Evolutionary conservation across 2,113 vertebrate genomes (phyloP).

Genomic region (Ailurus styani): DNA sequence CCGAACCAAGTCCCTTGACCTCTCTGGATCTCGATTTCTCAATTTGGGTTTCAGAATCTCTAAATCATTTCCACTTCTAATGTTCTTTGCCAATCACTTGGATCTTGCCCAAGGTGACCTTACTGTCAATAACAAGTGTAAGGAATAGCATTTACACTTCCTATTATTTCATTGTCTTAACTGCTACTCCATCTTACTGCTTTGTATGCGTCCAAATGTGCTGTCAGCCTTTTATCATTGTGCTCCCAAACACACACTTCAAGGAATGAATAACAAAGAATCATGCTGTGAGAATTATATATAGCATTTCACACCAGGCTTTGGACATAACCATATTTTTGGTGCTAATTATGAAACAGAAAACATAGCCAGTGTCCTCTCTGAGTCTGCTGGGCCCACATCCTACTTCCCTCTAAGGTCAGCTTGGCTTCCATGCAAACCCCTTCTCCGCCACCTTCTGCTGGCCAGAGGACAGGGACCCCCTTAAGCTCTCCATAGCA

Average conservation of each 20-base stretch:
- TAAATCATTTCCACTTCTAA: neutral
- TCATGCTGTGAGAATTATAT: slow-evolving; percentile 16
- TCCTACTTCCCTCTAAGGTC: neutral
- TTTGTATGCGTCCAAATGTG: neutral
- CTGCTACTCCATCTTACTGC: neutral
- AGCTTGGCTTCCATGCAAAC: neutral
- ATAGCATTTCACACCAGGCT: neutral
- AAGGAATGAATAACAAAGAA: slow-evolving; percentile 25
- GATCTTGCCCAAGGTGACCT: slow-evolving; percentile 2
- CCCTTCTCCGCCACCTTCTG: slow-evolving; percentile 9
- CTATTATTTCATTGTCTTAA: neutral
- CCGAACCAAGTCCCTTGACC: neutral
- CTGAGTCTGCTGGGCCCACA: neutral
- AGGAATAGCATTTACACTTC: neutral
- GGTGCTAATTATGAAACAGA: slow-evolving; percentile 24
- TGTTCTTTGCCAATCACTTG: neutral
- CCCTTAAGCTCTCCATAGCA: slow-evolving; percentile 50
- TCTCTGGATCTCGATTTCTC: neutral
- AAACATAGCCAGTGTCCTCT: neutral
- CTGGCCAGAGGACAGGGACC: slow-evolving; percentile 46
- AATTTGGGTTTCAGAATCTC: neutral
- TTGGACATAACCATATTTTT: neutral
- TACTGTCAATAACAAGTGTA: neutral
- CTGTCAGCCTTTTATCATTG: neutral
- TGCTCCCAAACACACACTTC: neutral